Base-by-base conservation (phyloP, 2,113 vertebrate genomes). In the Sturnus vulgaris region DNA sequence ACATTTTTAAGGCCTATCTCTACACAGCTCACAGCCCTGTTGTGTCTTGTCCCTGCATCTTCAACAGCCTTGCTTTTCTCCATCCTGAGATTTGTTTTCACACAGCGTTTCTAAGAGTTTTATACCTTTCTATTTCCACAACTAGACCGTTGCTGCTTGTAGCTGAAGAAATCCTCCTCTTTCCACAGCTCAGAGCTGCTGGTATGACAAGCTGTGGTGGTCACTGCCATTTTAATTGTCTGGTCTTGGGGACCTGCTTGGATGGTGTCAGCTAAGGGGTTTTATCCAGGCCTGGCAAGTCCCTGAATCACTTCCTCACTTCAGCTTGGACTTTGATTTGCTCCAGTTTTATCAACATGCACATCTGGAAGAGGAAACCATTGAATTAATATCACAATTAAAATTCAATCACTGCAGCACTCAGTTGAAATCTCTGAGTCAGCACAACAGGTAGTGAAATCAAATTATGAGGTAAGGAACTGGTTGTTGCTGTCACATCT, bases 331-430 rank as follows among this genome's bases (percentile, higher is more conserved):
- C 50, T 88, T 59, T 30, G 70, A 40, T 71, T 72, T 72, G 49
- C 23, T 79, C 20, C 42, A 14, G 24, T 57, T 91, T 90, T 61
- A 60, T 61, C 57, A 61, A 57, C n/a, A 35, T 0, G 0, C 47
- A 56, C 16, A 56, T 35, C 73, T 79, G 65, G 31, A 82, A 93
- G 57, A 90, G 17, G 12, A 49, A 90, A 60, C 40, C 30, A 21
- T 72, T 76, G 73, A 91, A 86, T 73, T 82, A 76, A 61, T 90
- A 88, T 35, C 46, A 77, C 40, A 77, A 80, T 87, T 85, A 93
- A 85, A 90, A 93, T 69, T 49, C 75, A 61, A 61, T 76, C 78
- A 61, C 28, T 3, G 6, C 49, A 46, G 53, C 25, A 22, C 57
- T 79, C 1, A 0, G 7, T 14, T 68, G 69, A 86, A 91, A 72